Conservation (phyloP, 2,797 vertebrate genomes). For the Diplodus puntazzo region DNA sequence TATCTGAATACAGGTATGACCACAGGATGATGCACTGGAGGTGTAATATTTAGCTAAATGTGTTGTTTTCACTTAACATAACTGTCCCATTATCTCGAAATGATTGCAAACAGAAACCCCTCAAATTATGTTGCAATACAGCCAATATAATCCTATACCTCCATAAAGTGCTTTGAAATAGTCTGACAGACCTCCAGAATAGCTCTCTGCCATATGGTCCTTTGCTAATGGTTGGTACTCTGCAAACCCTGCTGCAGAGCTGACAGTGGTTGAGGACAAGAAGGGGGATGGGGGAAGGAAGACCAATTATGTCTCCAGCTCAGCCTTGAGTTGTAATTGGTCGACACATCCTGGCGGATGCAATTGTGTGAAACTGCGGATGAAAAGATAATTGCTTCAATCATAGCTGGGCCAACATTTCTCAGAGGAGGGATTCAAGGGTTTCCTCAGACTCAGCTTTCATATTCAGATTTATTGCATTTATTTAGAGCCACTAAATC, state of each 20-base stretch:
- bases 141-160: slow-evolving; percentile 21
- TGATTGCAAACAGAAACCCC: not conserved
- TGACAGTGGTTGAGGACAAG: slow-evolving; percentile 62
- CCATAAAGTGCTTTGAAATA: slow-evolving; percentile 38
- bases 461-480: slow-evolving; percentile 2
- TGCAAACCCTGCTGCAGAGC: slow-evolving; percentile 58
- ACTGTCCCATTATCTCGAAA: not conserved
- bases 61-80: not conserved
- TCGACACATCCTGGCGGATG: slow-evolving; percentile 59
- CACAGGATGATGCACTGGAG: not conserved
- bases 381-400: slow-evolving; percentile 63
- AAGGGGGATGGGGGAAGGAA: slow-evolving; percentile 59
- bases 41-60: not conserved
- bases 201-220: slow-evolving; percentile 72
- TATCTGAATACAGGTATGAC: slow-evolving; percentile 8
- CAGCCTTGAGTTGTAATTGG: slow-evolving; percentile 67
- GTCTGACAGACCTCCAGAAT: slow-evolving; percentile 40
- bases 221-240: slow-evolving; percentile 68
- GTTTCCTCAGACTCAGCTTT: slow-evolving; percentile 12
- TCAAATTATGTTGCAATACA: not conserved
- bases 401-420: slow-evolving; percentile 42
- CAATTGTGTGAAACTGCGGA: slow-evolving; percentile 59
- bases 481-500: slow-evolving; percentile 17
- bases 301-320: slow-evolving; percentile 62
- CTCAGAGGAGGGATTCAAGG: slow-evolving; percentile 34